A percentile compares a stretch with the other conserved stretches of the same genome.
Conservation (phyloP, 1,140 invertebrate species). For the Macrocentrus cingulum region DNA sequence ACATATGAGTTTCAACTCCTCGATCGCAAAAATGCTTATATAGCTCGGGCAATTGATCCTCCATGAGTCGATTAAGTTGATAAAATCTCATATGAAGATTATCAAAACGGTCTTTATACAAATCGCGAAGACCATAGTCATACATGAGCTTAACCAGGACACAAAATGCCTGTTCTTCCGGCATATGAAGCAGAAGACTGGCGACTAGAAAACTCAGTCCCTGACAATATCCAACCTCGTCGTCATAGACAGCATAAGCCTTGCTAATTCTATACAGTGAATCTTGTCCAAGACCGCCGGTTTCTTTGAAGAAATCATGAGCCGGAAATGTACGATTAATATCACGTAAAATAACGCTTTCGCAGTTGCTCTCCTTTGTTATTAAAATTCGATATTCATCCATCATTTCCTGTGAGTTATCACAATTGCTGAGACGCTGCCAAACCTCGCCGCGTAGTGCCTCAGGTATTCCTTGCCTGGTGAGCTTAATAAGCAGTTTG, state of each 20-base stretch:
- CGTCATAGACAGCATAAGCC: slow-evolving; percentile 96
- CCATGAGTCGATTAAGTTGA: slow-evolving; percentile 93
- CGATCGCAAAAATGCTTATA: slow-evolving; percentile 88
- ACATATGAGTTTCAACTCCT: slow-evolving; percentile 98
- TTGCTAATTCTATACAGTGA: slow-evolving; percentile 93
- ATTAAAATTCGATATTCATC: slow-evolving; percentile 90
- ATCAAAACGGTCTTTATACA: slow-evolving; percentile 97
- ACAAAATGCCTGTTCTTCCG: slow-evolving; percentile 98
- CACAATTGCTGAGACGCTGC: slow-evolving; percentile 88
- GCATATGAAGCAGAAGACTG: slow-evolving; percentile 92
- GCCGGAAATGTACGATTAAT: slow-evolving; percentile 98
- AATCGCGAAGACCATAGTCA: slow-evolving; percentile 88
- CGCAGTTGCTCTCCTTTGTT: slow-evolving; percentile 88
- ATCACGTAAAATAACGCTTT: slow-evolving; percentile 92
- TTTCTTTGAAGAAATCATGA: slow-evolving; percentile 96
- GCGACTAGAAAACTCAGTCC: slow-evolving; percentile 96
- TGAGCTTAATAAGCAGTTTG: slow-evolving; percentile 74
- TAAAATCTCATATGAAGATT: slow-evolving; percentile 93
- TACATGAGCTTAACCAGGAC: slow-evolving; percentile 97
- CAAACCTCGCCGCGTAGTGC: slow-evolving; percentile 95
- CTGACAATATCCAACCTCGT: slow-evolving; percentile 98
- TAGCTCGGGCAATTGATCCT: slow-evolving; percentile 91
- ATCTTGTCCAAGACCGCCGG: slow-evolving; percentile 89
- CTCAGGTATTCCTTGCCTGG: slow-evolving; percentile 90
- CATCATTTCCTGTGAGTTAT: slow-evolving; percentile 82